A percentile compares a stretch with the other conserved stretches of the same genome.
Conservation (phyloP, 1,140 invertebrate genomes). For the Drosophila kikkawai region DNA sequence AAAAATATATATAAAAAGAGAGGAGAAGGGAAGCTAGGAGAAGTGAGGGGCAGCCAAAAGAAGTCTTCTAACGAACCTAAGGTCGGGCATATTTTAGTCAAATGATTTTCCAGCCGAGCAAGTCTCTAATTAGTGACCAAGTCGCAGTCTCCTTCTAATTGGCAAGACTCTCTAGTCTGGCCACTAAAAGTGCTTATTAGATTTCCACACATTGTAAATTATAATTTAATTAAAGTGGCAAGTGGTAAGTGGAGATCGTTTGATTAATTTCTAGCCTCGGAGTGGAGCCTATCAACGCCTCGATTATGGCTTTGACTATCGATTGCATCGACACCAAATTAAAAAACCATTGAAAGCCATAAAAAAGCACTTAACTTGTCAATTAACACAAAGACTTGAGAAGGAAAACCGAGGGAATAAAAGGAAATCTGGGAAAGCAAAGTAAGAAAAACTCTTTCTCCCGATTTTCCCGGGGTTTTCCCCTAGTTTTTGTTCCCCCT, state of each 20-base stretch:
- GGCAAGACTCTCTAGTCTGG: constrained; percentile 11
- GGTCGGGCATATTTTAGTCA: constrained; percentile 53
- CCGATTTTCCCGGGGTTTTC: constrained; percentile 28
- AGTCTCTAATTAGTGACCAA: constrained; percentile 9
- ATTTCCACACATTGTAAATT: constrained; percentile 75
- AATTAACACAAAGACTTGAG: constrained; percentile 66
- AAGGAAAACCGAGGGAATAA: constrained; percentile 16
- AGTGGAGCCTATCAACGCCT: constrained; percentile 63
- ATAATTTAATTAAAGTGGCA: constrained; percentile 67
- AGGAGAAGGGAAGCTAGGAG: not conserved
- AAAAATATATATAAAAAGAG: not conserved
- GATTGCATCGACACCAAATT: constrained; percentile 79
- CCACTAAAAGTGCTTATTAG: constrained; percentile 46
- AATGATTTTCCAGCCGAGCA: constrained; percentile 32
- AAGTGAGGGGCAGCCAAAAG: not conserved
- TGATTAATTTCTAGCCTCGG: constrained; percentile 62
- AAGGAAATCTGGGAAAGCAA: constrained; percentile 25
- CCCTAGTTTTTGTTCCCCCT: constrained; percentile 43
- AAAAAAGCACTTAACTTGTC: constrained; percentile 84
- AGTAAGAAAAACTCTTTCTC: constrained; percentile 29
- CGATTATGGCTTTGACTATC: constrained; percentile 40
- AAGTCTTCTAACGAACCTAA: constrained; percentile 49
- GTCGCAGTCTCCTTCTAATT: constrained; percentile 28
- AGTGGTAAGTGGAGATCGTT: constrained; percentile 35
- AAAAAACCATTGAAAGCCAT: constrained; percentile 79